Conservation (phyloP, 2,888 invertebrate species). For the Encarsia formosa region DNA sequence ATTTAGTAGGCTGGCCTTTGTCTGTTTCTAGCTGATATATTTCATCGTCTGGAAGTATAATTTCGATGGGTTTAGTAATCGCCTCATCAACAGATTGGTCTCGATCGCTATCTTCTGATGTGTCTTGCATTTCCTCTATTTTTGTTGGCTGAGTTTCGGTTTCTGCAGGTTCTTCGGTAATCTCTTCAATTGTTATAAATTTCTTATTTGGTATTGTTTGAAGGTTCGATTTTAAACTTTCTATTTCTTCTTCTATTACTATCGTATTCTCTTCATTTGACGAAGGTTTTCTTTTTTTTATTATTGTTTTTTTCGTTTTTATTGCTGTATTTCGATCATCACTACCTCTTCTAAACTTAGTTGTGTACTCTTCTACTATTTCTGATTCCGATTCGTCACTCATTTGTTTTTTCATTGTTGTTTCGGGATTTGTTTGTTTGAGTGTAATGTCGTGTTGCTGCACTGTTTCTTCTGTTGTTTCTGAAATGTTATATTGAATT, state of each 20-base stretch:
- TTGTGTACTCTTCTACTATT: constrained; percentile 46
- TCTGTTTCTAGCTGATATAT: not conserved
- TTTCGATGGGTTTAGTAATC: no score
- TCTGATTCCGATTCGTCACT: constrained; percentile 44
- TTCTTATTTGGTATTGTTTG: constrained; percentile 45
- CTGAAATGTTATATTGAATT: constrained; percentile 44
- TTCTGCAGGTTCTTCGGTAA: constrained; percentile 29
- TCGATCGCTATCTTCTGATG: constrained; percentile 30
- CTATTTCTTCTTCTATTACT: constrained; percentile 48
- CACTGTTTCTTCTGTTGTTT: constrained; percentile 47
- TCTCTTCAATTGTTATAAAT: constrained; percentile 45
- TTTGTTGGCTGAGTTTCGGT: constrained; percentile 13
- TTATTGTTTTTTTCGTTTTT: constrained; percentile 46
- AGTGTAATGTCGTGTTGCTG: constrained; percentile 42
- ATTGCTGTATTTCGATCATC: constrained; percentile 41
- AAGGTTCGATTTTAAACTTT: constrained; percentile 38
- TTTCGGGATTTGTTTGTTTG: no score
- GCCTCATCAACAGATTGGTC: no score
- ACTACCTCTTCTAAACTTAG: constrained; percentile 43
- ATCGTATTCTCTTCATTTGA: constrained; percentile 36
- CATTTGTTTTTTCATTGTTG: constrained; percentile 37
- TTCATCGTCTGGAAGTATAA: no score
- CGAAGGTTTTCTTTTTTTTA: constrained; percentile 38
- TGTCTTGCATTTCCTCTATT: constrained; percentile 42
- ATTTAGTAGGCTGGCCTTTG: not conserved